Evolutionary conservation across 2,888 invertebrate genomes (phyloP), one percentile per base, ranked within the genome.

Genomic region (Bellardia pandia): DNA sequence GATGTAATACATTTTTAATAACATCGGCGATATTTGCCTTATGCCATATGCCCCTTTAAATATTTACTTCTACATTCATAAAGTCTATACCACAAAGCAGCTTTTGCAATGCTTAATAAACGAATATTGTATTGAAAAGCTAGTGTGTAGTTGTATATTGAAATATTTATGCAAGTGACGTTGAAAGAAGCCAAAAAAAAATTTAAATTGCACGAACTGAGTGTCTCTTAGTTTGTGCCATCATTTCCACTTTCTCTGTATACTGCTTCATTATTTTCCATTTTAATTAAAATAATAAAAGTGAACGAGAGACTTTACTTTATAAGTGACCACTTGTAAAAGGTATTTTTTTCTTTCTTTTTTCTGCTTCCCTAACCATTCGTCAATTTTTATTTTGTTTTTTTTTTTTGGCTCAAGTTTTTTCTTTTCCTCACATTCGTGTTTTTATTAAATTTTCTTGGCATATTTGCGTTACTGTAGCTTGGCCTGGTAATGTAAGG

Each of bases 271-370:
- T 71, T 71, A 30, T 56, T 40, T 60, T 79, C 40, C 45, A 53
- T 62, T 81, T 81, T 72, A 85, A 85, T 81, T 85, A 68, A 81
- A 66, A 66, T 80, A 56, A 72, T 60, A 64, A 71, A 71, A 62
- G 14, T 68, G 45, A 33, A 83, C 48, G 23, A 64, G 14, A 14
- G 45, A 37, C 68, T 66, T 42, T 9, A 60, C 48, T 40, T 79
- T 79, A 23, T 72, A 37, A 76, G 11, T 56, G 69, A 53, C 23
- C 71, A 85, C 80, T 80, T 79, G 11, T 68, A 68, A 37, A 68
- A 45, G 2, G 14, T 6, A 6, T 62, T 40, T 40, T 69, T n/a
- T 40, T 16, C 7, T 37, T 16, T 13, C 11, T 48, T 37, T 40
- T 42, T 64, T 53, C 53, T 2, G 13, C 4, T 53, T 40, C 11